Conservation (phyloP, 2,888 invertebrate genomes). For the Tipula lateralis region DNA sequence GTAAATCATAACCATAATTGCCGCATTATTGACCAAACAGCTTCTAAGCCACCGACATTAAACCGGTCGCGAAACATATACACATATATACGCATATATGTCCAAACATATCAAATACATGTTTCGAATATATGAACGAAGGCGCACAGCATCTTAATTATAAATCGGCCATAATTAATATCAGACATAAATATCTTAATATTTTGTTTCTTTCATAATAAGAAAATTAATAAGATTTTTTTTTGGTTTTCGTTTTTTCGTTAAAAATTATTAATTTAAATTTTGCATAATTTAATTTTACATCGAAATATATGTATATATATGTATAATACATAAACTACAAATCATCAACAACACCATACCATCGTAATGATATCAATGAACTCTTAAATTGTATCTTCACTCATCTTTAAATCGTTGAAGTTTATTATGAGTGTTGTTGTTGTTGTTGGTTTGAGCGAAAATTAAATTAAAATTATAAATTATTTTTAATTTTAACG, state of each 20-base stretch:
- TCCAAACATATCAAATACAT: too few relatives aligned
- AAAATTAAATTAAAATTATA: not conserved
- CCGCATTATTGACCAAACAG: not conserved
- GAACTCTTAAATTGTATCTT: conserved; percentile 5
- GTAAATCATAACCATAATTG: not conserved
- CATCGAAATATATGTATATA: too few relatives aligned
- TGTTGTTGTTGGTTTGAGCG: not conserved
- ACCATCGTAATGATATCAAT: not conserved
- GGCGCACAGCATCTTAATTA: not conserved
- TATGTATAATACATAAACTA: not conserved
- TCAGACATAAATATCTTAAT: not conserved
- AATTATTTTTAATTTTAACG: conserved; percentile 1
- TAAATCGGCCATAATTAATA: not conserved
- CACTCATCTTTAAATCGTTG: not conserved
- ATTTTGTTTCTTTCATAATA: not conserved
- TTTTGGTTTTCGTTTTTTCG: not conserved
- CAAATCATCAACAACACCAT: not conserved
- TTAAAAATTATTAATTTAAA: not conserved
- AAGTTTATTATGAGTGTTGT: too few relatives aligned
- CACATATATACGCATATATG: too few relatives aligned
- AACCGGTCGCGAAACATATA: not conserved
- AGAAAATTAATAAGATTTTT: not conserved
- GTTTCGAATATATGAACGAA: not conserved
- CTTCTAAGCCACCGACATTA: not conserved
- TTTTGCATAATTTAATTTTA: not conserved